A percentile compares a stretch with the other conserved stretches of the same genome.
Evolutionary conservation across 1,140 invertebrate genomes (phyloP).

Genomic region (Aphaenogaster ashmeadi): DNA sequence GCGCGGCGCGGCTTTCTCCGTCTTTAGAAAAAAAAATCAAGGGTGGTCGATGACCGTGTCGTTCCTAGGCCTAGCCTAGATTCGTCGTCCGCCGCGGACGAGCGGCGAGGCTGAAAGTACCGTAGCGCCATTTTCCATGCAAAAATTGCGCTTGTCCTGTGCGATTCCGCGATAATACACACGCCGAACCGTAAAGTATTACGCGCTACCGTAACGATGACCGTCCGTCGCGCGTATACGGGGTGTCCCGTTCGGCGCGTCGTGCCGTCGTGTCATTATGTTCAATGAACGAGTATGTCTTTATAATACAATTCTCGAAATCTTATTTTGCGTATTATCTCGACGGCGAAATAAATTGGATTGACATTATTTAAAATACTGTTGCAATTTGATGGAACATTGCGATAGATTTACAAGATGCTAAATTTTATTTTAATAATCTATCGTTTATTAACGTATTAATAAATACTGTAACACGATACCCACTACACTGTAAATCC

Average conservation of each 20-base stretch:
- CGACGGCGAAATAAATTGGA: not conserved
- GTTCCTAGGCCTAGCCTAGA: slow-evolving; percentile 80
- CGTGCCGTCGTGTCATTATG: not conserved
- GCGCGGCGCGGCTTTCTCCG: slow-evolving; percentile 70
- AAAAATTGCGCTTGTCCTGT: slow-evolving; percentile 81
- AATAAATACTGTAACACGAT: not conserved
- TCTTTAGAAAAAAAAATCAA: slow-evolving; percentile 72
- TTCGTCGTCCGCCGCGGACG: slow-evolving; percentile 72
- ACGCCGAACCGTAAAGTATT: slow-evolving; percentile 86
- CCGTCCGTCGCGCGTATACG: slow-evolving; percentile 79
- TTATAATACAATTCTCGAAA: not conserved
- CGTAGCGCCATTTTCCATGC: slow-evolving; percentile 81
- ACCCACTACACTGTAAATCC: not conserved
- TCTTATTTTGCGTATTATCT: not conserved
- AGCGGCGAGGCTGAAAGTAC: slow-evolving; percentile 79
- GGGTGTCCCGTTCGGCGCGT: slow-evolving; percentile 77
- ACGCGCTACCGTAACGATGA: slow-evolving; percentile 87
- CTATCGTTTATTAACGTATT: not conserved
- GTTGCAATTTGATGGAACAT: not conserved
- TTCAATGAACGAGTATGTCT: not conserved
- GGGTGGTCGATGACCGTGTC: slow-evolving; percentile 77
- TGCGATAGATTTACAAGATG: not conserved
- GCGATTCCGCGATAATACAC: slow-evolving; percentile 83
- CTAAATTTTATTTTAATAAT: not conserved
- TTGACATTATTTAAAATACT: not conserved